These are phyloP conservation scores for Helostoma temminkii DNA, from an alignment of 2,797 vertebrate genomes.

Conservation along the genomic window DNA sequence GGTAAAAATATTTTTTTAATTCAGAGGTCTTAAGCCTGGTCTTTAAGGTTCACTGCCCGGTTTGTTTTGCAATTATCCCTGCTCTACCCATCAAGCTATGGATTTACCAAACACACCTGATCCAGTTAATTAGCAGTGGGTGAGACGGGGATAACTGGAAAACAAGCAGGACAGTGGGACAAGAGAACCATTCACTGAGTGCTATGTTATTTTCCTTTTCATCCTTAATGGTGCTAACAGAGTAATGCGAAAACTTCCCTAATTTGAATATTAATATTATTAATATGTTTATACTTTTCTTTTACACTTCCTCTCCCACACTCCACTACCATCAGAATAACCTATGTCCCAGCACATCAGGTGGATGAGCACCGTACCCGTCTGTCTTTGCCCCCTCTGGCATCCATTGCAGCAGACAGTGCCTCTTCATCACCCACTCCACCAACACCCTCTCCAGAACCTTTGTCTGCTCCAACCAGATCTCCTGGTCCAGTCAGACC, in stretches of 20 bases:
- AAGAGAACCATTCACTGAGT: constrained; percentile 9
- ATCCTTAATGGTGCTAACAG: not conserved
- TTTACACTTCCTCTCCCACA: not conserved
- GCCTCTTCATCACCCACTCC: constrained; percentile 62
- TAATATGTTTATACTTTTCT: constrained; percentile 25
- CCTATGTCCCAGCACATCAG: constrained; percentile 88
- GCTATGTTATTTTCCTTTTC: constrained; percentile 18
- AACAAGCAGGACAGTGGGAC: too few species aligned
- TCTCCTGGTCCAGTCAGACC: constrained; percentile 35
- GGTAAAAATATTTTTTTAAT: not conserved
- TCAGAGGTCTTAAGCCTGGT: too few species aligned
- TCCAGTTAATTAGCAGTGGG: too few species aligned
- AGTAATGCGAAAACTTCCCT: not conserved
- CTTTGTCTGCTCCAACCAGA: not conserved
- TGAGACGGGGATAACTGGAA: too few species aligned
- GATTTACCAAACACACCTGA: too few species aligned
- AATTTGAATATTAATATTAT: constrained; percentile 22
- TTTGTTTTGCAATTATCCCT: too few species aligned
- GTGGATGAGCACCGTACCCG: constrained; percentile 86
- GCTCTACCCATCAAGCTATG: too few species aligned
- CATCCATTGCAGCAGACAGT: constrained; percentile 67
- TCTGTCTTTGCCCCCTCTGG: constrained; percentile 83
- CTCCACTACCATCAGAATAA: constrained; percentile 83
- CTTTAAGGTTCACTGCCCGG: too few species aligned
- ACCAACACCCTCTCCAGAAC: constrained; percentile 58